phyloP scores from a whole-genome alignment of 1,140 invertebrate genomes.

The Leptinotarsa lineolata region DNA sequence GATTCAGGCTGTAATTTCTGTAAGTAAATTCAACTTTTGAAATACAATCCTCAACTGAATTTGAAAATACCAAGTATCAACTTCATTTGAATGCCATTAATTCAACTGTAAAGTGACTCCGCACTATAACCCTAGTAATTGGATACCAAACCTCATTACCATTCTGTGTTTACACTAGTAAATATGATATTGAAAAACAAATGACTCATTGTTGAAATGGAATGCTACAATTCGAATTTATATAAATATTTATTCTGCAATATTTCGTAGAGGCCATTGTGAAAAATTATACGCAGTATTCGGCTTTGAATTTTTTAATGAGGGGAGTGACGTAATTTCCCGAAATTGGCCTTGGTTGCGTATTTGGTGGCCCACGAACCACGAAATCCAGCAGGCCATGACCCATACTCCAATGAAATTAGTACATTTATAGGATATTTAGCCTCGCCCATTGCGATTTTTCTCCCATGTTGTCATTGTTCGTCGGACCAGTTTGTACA shows the following conservation, averaged over 20 bases:
- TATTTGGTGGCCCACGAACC: background rate
- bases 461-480: too few relatives aligned
- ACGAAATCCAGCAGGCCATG: background rate
- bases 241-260: constrained; percentile 3
- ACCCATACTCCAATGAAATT: too few relatives aligned
- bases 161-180: background rate
- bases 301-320: background rate
- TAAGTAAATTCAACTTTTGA: too few relatives aligned
- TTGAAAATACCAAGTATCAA: too few relatives aligned
- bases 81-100: too few relatives aligned
- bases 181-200: constrained; percentile 6
- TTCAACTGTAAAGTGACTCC: background rate
- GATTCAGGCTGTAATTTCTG: too few relatives aligned
- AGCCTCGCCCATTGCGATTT: too few relatives aligned
- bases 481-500: too few relatives aligned
- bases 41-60: too few relatives aligned
- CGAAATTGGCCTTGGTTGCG: constrained; percentile 1
- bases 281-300: background rate
- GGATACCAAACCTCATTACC: background rate
- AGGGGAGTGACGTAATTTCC: background rate
- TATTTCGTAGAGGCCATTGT: background rate
- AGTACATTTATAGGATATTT: too few relatives aligned
- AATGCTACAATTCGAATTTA: background rate
- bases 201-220: constrained; percentile 3
- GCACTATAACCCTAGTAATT: background rate